These are phyloP conservation scores for Campoplex nolae DNA, from an alignment of 2,888 invertebrate genomes.

Conservation along the genomic window DNA sequence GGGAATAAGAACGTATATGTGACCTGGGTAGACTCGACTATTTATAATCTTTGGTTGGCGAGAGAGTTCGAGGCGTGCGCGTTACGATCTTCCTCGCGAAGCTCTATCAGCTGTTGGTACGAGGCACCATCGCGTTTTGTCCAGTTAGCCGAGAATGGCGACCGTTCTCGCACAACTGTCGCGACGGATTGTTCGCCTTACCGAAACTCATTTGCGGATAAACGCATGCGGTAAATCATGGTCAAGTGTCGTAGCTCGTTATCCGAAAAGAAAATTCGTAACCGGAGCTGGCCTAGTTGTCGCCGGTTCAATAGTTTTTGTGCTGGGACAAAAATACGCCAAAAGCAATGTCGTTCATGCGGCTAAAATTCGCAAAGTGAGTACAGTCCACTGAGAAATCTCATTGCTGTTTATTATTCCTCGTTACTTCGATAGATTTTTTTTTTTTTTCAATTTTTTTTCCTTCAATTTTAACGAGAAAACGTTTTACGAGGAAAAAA, in stretches of 20 bases:
- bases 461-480: background rate
- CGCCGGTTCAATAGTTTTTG: constrained; percentile 84
- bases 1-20: background rate
- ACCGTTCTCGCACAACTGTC: constrained; percentile 73
- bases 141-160: constrained; percentile 80
- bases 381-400: constrained; percentile 67
- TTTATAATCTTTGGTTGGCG: constrained; percentile 66
- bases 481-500: background rate
- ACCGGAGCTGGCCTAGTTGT: constrained; percentile 79
- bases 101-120: constrained; percentile 46
- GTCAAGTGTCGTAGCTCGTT: constrained; percentile 71
- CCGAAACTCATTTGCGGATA: constrained; percentile 74
- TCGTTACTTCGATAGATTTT: background rate
- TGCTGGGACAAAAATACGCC: constrained; percentile 84
- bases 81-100: constrained; percentile 53
- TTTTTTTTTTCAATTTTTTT: background rate
- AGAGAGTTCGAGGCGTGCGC: constrained; percentile 61
- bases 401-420: background rate
- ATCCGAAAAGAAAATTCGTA: constrained; percentile 72
- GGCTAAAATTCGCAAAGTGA: constrained; percentile 85
- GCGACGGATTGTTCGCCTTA: constrained; percentile 74
- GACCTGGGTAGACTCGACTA: constrained; percentile 51
- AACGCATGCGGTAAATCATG: constrained; percentile 71
- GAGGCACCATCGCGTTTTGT: constrained; percentile 76
- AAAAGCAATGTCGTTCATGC: constrained; percentile 85